phyloP scores from a whole-genome alignment of 2,113 vertebrate species.

The Psettodes erumei region DNA sequence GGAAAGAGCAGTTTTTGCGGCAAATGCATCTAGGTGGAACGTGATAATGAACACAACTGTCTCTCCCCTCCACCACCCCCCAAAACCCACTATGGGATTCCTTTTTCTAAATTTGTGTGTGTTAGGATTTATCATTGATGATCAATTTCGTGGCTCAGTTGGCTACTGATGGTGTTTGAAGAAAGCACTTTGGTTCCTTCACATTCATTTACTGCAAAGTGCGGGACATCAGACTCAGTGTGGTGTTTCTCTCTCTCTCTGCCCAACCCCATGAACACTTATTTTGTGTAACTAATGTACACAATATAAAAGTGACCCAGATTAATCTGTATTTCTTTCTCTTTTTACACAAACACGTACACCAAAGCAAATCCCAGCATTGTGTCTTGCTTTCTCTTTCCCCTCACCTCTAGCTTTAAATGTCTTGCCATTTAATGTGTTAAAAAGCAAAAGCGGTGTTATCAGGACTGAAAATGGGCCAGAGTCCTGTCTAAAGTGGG shows the following conservation, averaged over 20 bases:
- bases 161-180: conserved; percentile 47
- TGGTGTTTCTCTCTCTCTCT: background rate
- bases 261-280: background rate
- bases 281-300: background rate
- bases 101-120: background rate
- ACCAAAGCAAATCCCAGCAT: background rate
- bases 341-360: background rate
- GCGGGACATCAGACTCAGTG: background rate
- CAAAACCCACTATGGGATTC: conserved; percentile 7
- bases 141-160: conserved; percentile 60
- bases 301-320: background rate
- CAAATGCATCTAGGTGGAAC: conserved; percentile 50
- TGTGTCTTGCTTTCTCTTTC: background rate
- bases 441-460: conserved; percentile 45
- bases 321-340: background rate
- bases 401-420: conserved; percentile 5
- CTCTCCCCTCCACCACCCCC: conserved; percentile 42
- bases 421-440: conserved; percentile 41
- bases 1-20: conserved; percentile 30
- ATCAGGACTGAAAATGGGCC: conserved; percentile 77
- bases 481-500: conserved; percentile 78
- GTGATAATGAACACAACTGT: conserved; percentile 60
- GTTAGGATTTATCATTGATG: conserved; percentile 57
- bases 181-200: conserved; percentile 23
- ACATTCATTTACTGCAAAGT: conserved; percentile 16